Conservation (phyloP, 2,888 invertebrate genomes). For the Hedya salicella region DNA sequence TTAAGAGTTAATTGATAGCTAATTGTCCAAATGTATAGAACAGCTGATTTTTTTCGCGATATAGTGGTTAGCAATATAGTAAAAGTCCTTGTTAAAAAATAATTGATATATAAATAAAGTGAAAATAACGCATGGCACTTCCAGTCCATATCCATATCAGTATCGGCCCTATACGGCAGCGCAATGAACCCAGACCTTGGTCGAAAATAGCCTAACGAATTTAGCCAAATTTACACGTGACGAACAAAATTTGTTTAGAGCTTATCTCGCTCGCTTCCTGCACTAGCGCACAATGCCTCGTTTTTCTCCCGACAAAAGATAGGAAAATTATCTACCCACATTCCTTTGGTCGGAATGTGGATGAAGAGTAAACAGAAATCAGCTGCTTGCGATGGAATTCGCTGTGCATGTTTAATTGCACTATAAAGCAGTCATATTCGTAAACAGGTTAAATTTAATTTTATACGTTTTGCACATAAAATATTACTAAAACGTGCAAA, state of each 20-base stretch:
- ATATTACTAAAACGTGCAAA: too few species aligned
- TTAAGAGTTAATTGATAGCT: too few species aligned
- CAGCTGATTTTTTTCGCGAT: too few species aligned
- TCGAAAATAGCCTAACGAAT: constrained; percentile 72
- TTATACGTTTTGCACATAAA: neutral
- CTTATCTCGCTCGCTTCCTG: constrained; percentile 60
- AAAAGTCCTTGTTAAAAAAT: too few species aligned
- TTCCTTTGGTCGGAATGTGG: constrained; percentile 32
- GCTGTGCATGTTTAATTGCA: neutral
- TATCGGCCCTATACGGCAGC: constrained; percentile 61
- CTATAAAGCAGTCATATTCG: neutral
- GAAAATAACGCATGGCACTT: constrained; percentile 17
- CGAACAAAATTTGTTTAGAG: constrained; percentile 65
- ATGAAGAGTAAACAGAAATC: constrained; percentile 26
- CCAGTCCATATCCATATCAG: constrained; percentile 42
- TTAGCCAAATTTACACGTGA: constrained; percentile 71
- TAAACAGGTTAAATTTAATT: neutral
- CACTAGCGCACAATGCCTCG: constrained; percentile 53
- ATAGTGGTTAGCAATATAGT: too few species aligned
- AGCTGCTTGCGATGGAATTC: constrained; percentile 10
- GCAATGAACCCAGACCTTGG: constrained; percentile 74
- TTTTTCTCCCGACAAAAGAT: constrained; percentile 55
- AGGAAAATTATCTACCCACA: constrained; percentile 44
- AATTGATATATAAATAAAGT: neutral
- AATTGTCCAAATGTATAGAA: too few species aligned